phyloP scores from a whole-genome alignment of 2,113 vertebrate genomes.

The Callipepla californica region DNA sequence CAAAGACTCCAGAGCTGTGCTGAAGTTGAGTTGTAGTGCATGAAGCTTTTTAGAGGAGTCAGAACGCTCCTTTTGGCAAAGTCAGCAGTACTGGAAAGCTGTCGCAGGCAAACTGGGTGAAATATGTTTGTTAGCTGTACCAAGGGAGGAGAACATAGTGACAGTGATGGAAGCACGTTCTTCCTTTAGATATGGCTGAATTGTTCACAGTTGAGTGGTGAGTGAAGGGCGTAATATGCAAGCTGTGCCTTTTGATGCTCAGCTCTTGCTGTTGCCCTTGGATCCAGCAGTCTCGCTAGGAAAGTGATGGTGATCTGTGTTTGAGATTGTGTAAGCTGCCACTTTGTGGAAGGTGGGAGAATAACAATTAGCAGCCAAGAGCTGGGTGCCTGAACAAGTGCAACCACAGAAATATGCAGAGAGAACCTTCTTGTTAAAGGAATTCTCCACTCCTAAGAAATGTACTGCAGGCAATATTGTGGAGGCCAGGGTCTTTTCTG shows the following conservation, averaged over 20 bases:
- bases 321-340: conserved; percentile 25
- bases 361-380: background rate
- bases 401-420: accelerated
- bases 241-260: background rate
- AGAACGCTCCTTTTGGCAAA: background rate
- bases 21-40: background rate
- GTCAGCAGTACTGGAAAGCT: conserved; percentile 1
- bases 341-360: conserved; percentile 19
- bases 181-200: background rate
- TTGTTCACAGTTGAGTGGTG: background rate
- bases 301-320: background rate
- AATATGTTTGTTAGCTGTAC: background rate
- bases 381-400: background rate
- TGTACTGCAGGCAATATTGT: background rate
- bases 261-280: background rate
- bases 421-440: background rate
- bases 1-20: background rate
- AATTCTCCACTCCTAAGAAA: background rate
- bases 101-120: background rate
- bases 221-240: background rate
- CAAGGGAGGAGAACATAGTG: background rate
- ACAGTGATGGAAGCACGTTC: background rate
- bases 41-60: background rate
- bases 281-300: background rate
- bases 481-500: background rate